Evolutionary conservation across 2,797 vertebrate species (phyloP).

Genomic region (Rhinophrynus dorsalis): DNA sequence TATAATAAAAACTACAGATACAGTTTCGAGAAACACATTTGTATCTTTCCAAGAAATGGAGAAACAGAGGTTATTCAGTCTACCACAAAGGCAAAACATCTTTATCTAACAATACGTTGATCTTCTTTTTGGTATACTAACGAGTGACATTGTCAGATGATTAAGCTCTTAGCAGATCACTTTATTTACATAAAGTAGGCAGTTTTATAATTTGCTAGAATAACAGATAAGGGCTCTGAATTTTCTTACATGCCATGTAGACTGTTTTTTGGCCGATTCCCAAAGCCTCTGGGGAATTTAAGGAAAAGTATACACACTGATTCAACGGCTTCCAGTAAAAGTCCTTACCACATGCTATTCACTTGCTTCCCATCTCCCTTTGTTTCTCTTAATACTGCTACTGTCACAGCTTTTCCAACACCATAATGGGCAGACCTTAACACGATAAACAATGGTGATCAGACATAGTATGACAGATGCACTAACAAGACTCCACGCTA

Average conservation of each 20-base stretch:
- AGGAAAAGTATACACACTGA: background rate
- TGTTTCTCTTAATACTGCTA: too few species aligned
- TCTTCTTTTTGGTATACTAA: too few species aligned
- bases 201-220: background rate
- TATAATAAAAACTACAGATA: too few species aligned
- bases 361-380: background rate
- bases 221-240: background rate
- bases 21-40: too few species aligned
- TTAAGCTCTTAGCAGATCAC: background rate
- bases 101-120: too few species aligned
- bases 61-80: background rate
- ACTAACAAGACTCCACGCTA: too few species aligned
- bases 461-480: too few species aligned
- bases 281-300: background rate
- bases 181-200: background rate
- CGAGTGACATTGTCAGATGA: background rate
- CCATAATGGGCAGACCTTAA: too few species aligned
- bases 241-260: background rate
- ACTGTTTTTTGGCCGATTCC: background rate
- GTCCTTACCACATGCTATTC: background rate
- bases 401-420: too few species aligned
- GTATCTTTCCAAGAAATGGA: background rate
- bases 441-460: too few species aligned
- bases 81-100: constrained; percentile 2
- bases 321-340: background rate